Base-by-base conservation (phyloP, 2,888 invertebrate genomes). In the Myopa tessellatipennis region DNA sequence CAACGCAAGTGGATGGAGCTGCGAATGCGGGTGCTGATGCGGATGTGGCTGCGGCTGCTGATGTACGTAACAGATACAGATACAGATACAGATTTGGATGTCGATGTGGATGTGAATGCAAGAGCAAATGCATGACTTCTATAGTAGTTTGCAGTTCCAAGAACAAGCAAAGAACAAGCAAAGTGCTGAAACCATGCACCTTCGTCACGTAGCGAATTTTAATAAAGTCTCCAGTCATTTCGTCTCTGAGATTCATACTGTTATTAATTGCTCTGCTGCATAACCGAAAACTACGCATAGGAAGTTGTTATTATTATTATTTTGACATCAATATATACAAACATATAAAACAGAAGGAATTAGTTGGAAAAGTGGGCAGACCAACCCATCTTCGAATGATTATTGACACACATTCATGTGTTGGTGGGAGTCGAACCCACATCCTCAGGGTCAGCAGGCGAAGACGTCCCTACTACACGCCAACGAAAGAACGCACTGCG, bases 131-230 rank as follows among this genome's bases (percentile, higher is more conserved):
- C 55, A 55, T 16, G 12, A 55, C 16, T 18, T 8, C 12, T 18
- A 60, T 7, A 16, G 18, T 18, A 5, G 18, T 18, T 18, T 18
- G n/a, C 60, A 12, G 7, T 60, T 60, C 6, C 60, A 60, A 16
- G 6, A 60, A 60, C 16, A 26, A 10, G 26, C 4, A 65, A 26
- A 4, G 3, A 38, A 65, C 65, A 65, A 12, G 34, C 36, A 8
- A 7, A 6, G 63, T 63, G 61, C 61, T 61, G 61, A 5, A 61
- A 61, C 3, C 61, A 61, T 38, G 65, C 65, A 65, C 55, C 55
- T 55, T n/a, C 45, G 10, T 45, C 65, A 65, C 65, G 65, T 65
- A 65, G 38, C 34, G 65, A 65, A 65, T 65, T 65, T 7, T 38
- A 34, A 65, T 34, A 34, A 65, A 65, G 16, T 36, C 65, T 16